A percentile compares a stretch with the other conserved stretches of the same genome.
These are phyloP conservation scores for Radopholus similis DNA, from an alignment of 1,140 invertebrate genomes.

Conservation along the genomic window DNA sequence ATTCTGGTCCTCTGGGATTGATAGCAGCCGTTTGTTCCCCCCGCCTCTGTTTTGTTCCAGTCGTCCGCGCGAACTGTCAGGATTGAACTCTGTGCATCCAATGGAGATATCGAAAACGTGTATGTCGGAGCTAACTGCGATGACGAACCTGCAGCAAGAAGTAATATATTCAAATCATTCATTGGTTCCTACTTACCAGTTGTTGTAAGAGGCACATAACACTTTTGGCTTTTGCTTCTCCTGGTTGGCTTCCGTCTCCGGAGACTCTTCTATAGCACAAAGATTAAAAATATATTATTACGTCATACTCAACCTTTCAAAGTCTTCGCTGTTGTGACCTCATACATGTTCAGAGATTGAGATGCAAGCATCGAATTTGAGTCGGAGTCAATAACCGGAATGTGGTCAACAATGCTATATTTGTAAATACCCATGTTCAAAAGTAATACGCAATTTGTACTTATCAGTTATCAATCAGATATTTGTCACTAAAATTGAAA, in stretches of 20 bases:
- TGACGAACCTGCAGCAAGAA: conserved; percentile 9
- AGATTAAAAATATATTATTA: background rate
- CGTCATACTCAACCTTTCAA: background rate
- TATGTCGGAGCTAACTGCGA: conserved; percentile 11
- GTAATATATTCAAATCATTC: background rate
- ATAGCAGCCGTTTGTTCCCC: conserved; percentile 1
- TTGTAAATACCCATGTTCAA: background rate
- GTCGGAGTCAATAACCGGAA: background rate
- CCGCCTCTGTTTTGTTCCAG: background rate
- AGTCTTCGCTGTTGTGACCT: conserved; percentile 10
- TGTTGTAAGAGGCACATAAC: conserved; percentile 7
- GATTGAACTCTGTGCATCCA: conserved; percentile 8
- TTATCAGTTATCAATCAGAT: too few relatives aligned
- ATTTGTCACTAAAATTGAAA: too few relatives aligned
- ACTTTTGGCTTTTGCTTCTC: background rate
- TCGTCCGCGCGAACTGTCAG: conserved; percentile 2
- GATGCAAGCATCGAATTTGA: background rate
- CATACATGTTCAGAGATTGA: conserved; percentile 2
- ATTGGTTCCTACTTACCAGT: conserved; percentile 1
- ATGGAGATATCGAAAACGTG: conserved; percentile 23
- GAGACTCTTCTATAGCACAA: conserved; percentile 1
- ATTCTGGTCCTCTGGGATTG: background rate
- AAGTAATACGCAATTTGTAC: too few relatives aligned
- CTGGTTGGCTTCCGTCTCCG: background rate
- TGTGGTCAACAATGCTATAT: background rate